These are phyloP conservation scores for Eurosta solidaginis DNA, from an alignment of 1,140 invertebrate genomes.

Conservation along the genomic window DNA sequence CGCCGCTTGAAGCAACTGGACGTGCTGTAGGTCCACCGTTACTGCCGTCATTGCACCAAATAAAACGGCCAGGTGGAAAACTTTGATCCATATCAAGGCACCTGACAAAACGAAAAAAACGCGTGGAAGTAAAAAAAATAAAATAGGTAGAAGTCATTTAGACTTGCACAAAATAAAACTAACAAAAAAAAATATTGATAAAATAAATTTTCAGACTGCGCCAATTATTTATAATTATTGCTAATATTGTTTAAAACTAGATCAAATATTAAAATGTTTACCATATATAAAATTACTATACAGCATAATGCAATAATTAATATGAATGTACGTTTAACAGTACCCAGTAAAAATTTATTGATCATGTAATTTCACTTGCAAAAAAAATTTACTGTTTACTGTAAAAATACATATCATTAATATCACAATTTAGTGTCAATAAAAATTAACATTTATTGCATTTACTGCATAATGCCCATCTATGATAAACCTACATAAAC, in stretches of 20 bases:
- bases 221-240: constrained; percentile 7
- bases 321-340: too few relatives aligned
- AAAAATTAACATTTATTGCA: too few relatives aligned
- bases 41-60: constrained; percentile 65
- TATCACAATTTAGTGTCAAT: too few relatives aligned
- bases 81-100: constrained; percentile 70
- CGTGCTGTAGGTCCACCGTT: constrained; percentile 53
- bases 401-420: too few relatives aligned
- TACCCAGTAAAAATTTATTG: too few relatives aligned
- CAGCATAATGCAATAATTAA: too few relatives aligned
- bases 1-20: constrained; percentile 47
- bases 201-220: background rate
- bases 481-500: too few relatives aligned
- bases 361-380: too few relatives aligned
- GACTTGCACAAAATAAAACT: background rate
- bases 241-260: constrained; percentile 21
- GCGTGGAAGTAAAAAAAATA: background rate
- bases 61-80: constrained; percentile 74
- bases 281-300: background rate
- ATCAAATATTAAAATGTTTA: constrained; percentile 10
- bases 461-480: too few relatives aligned
- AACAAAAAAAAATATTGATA: background rate
- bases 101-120: constrained; percentile 56
- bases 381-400: too few relatives aligned
- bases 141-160: background rate